Conservation (phyloP, 2,888 invertebrate species). For the Iphiclides podalirius region DNA sequence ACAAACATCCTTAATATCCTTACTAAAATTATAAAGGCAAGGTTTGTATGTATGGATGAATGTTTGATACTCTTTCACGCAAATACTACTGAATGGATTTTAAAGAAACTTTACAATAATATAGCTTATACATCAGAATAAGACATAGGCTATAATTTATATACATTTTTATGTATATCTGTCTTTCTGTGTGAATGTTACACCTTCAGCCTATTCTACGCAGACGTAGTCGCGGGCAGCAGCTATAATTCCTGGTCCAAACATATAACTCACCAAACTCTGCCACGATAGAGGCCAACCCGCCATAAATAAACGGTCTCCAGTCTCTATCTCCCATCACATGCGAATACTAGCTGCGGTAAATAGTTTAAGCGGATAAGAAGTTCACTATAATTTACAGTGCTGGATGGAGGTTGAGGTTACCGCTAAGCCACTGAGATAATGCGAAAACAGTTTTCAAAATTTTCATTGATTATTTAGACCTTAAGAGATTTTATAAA, state of each 20-base stretch:
- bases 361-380: conserved; percentile 1
- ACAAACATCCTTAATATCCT: too few species aligned
- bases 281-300: conserved; percentile 94
- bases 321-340: conserved; percentile 91
- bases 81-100: too few species aligned
- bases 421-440: not conserved
- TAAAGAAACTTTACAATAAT: too few species aligned
- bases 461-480: not conserved
- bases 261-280: conserved; percentile 88
- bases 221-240: too few species aligned
- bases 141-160: too few species aligned
- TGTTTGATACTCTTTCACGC: too few species aligned
- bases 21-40: too few species aligned
- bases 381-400: conserved; percentile 16
- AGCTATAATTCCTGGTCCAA: conserved; percentile 18
- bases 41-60: too few species aligned
- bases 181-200: too few species aligned
- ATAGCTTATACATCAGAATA: too few species aligned
- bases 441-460: not conserved
- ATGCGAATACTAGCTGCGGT: conserved; percentile 36
- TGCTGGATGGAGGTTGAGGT: conserved; percentile 3
- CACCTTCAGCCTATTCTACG: too few species aligned
- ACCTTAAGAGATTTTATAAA: not conserved
- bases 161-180: too few species aligned
- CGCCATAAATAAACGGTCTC: conserved; percentile 97